A percentile compares a stretch with the other conserved stretches of the same genome.
Evolutionary conservation across 2,888 invertebrate genomes (phyloP).

Genomic region (Tiphia femorata): DNA sequence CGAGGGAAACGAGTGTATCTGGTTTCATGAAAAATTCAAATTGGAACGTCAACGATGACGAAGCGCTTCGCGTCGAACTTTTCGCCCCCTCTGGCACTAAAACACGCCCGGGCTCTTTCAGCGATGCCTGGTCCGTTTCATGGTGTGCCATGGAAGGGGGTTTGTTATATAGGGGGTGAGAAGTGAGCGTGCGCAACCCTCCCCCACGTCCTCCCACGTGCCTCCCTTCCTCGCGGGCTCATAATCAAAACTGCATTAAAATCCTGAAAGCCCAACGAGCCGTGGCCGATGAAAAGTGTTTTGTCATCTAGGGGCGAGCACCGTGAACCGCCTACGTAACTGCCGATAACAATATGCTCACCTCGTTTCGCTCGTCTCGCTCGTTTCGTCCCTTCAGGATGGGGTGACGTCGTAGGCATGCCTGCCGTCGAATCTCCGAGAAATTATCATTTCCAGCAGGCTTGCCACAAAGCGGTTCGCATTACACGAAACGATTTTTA

Average conservation of each 20-base stretch:
- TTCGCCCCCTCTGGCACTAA: conserved; percentile 18
- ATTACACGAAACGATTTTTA: too few species aligned
- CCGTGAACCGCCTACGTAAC: conserved; percentile 19
- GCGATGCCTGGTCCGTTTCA: conserved; percentile 31
- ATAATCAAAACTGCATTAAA: conserved; percentile 57
- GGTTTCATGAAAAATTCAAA: conserved; percentile 37
- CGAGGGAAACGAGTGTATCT: conserved; percentile 3
- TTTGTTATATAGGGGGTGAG: conserved; percentile 2
- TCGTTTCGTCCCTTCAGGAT: conserved; percentile 17
- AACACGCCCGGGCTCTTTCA: conserved; percentile 15
- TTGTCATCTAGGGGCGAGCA: conserved; percentile 49
- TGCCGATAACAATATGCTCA: conserved; percentile 48
- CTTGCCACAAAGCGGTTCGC: too few species aligned
- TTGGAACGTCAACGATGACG: conserved; percentile 29
- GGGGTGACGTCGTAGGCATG: too few species aligned
- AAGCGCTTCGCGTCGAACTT: conserved; percentile 18
- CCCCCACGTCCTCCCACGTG: neutral
- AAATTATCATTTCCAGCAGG: too few species aligned
- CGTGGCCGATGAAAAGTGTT: conserved; percentile 53
- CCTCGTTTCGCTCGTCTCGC: conserved; percentile 36
- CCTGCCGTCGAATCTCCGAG: too few species aligned
- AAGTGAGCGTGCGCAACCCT: neutral
- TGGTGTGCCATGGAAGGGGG: conserved; percentile 28
- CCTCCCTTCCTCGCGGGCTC: conserved; percentile 15
- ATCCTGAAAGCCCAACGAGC: conserved; percentile 47